phyloP scores from a whole-genome alignment of 2,888 invertebrate species.

The Aelia acuminata region DNA sequence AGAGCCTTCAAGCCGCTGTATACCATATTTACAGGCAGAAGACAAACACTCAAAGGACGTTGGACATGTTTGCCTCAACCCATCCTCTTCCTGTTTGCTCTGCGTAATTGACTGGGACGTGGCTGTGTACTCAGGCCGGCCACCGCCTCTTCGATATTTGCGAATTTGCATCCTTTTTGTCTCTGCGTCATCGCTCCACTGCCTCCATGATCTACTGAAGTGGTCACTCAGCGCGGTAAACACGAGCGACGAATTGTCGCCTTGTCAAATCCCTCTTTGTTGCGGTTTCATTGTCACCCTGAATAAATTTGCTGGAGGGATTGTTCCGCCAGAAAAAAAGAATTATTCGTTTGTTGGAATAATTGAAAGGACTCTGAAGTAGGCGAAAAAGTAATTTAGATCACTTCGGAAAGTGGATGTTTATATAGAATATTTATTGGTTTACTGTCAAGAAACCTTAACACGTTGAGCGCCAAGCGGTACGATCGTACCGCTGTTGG shows the following conservation, averaged over 20 bases:
- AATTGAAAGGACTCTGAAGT: background rate
- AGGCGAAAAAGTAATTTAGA: no score
- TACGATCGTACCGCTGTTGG: no score
- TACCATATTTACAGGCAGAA: constrained; percentile 6
- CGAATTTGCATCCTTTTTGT: background rate
- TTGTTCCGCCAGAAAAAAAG: background rate
- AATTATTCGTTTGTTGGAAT: background rate
- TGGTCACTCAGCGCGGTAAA: background rate
- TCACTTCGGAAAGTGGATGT: no score
- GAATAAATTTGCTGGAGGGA: background rate
- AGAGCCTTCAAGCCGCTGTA: background rate
- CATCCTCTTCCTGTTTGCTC: background rate
- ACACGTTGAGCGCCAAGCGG: no score
- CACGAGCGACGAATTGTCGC: background rate
- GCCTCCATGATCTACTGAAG: background rate
- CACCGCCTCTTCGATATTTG: background rate
- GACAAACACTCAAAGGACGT: background rate
- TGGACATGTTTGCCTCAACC: background rate
- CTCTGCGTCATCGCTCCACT: background rate
- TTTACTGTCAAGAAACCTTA: no score
- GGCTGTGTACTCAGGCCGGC: background rate
- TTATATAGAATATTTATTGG: no score
- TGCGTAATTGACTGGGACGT: constrained; percentile 8
- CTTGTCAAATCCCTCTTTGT: background rate
- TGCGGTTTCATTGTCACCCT: background rate